A percentile compares a stretch with the other conserved stretches of the same genome.
phyloP scores from a whole-genome alignment of 64 coral and sea anemone species.

The Montipora efflorescens region DNA sequence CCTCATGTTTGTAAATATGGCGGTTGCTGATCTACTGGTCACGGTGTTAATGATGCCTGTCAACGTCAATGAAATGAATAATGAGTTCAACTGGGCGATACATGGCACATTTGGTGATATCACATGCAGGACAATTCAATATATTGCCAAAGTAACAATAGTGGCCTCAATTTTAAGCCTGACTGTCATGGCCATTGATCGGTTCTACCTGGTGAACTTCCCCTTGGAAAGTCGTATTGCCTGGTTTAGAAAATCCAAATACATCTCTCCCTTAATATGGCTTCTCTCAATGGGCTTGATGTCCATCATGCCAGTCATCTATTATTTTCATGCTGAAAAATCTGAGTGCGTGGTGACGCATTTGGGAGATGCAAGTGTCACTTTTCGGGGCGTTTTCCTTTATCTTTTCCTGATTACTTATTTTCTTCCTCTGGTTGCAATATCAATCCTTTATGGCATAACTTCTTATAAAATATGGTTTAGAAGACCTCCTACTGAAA shows the following conservation, averaged over 20 bases:
- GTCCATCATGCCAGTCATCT: no score
- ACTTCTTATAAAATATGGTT: no score
- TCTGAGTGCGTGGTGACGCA: no score
- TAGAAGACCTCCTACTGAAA: no score
- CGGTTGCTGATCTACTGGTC: constrained; percentile 47
- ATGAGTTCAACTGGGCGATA: constrained; percentile 5
- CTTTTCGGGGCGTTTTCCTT: no score
- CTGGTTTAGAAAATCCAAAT: constrained; percentile 60
- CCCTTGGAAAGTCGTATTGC: not conserved
- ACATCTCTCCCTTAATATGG: constrained; percentile 42
- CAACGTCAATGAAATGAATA: not conserved
- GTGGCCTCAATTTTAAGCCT: constrained; percentile 49
- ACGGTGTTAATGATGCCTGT: constrained; percentile 43
- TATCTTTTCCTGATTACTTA: no score
- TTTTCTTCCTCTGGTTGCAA: no score
- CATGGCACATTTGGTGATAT: not conserved
- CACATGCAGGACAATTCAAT: constrained; percentile 9
- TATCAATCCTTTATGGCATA: no score
- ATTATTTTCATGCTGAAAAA: no score
- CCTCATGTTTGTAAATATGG: constrained; percentile 50
- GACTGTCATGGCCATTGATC: constrained; percentile 20
- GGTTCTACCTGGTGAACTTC: constrained; percentile 38
- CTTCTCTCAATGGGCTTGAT: not conserved
- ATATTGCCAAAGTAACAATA: not conserved
- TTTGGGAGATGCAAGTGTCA: no score